These are phyloP conservation scores for Chouioia cunea DNA, from an alignment of 2,888 invertebrate species.

Conservation along the genomic window DNA sequence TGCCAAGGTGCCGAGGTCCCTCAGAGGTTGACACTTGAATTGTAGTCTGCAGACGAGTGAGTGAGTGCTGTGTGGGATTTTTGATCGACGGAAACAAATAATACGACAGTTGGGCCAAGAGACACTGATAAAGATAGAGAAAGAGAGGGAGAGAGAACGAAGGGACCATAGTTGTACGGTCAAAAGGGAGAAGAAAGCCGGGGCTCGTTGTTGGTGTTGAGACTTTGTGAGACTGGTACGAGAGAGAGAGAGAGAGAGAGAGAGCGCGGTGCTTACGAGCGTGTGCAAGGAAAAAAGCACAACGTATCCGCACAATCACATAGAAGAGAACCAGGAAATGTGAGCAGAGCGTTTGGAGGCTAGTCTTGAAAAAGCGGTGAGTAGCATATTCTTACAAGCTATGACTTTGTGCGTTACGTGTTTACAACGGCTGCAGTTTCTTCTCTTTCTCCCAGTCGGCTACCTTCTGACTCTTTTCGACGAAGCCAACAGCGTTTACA, in stretches of 20 bases:
- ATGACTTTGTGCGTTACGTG: too few species aligned
- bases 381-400: constrained; percentile 27
- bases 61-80: too few species aligned
- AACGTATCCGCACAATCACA: too few species aligned
- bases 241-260: background rate
- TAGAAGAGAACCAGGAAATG: constrained; percentile 50
- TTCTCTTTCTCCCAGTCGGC: too few species aligned
- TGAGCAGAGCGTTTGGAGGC: constrained; percentile 45
- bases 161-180: background rate
- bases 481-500: too few species aligned
- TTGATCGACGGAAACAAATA: too few species aligned
- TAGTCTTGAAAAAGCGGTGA: constrained; percentile 51
- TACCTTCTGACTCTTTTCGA: too few species aligned
- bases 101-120: too few species aligned
- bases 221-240: too few species aligned
- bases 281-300: constrained; percentile 2
- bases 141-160: too few species aligned
- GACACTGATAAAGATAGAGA: too few species aligned
- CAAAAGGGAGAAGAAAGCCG: constrained; percentile 17
- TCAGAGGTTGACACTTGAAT: background rate
- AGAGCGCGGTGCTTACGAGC: background rate
- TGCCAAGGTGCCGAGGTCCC: background rate
- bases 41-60: background rate
- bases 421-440: too few species aligned
- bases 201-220: background rate